Base-by-base conservation (phyloP, 2,888 invertebrate species). In the Spilarctia lutea region DNA sequence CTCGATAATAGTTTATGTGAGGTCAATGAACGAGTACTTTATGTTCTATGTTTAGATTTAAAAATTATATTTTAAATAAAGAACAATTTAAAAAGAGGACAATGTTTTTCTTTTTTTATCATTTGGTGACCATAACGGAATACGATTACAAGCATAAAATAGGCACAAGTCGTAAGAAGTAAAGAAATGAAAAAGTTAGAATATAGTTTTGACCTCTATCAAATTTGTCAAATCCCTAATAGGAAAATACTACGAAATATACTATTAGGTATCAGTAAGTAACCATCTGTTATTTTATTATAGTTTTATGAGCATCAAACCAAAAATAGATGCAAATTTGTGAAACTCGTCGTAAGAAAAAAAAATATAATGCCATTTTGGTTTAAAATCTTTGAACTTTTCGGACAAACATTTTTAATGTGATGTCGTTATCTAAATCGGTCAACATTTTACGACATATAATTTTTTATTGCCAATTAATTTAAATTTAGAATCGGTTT, bases 1-100 rank as follows among this genome's bases (percentile, higher is more conserved):
- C 75, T 73, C 48, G 72, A 80, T 84, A 74, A 69, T 73, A 66
- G 72, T 33, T 18, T 56, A 63, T 66, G 65, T 69, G 42, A 75
- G 76, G 77, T 68, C 74, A 84, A 72, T 68, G 74, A 73, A 75
- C 77, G 35, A 76, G 76, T 63, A 74, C 75, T 27, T 24, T 52
- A 52, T 69, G 65, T 33, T 42, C 56, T 72, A 27, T 35, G 39
- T n/a, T 27, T 8, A 52, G 65, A 8, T 30, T 72, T 52, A 48
- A 48, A n/a, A n/a, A 60, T 27, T 11, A 60, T 60, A 27, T 60
- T 60, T 63, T 30, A 27, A 60, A 30, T 60, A 4, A 16, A 60
- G 60, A 60, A 60, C 7, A 60, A 30, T 60, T 60, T 60, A 2
- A 60, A 60, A 60, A 60, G 3, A 16, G 13, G 27, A 42, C 27